Evolutionary conservation across 1,140 invertebrate genomes (phyloP), one percentile per base, ranked within the genome.

Genomic region (Aricia agestis): DNA sequence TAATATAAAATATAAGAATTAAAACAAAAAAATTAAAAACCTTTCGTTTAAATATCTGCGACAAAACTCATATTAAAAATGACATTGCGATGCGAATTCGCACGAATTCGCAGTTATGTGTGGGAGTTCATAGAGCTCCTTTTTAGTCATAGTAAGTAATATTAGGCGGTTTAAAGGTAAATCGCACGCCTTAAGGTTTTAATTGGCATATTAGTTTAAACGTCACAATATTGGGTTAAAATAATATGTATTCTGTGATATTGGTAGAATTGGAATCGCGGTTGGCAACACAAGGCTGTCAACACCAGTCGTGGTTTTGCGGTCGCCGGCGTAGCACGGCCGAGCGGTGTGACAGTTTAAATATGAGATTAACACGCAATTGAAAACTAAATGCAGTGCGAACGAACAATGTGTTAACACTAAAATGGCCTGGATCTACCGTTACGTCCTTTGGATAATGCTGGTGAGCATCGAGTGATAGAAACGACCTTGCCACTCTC

Each of bases 391-490:
- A 52, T 52, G 45, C 45, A 52, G 45, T 52, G 45, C 10, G 9
- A 52, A 52, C 45, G 11, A 15, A 52, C 45, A 11, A 52, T 52
- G 45, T 31, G 15, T 13, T 18, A 66, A 15, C 6, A 66, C 63
- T 68, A 59, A 70, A 66, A 82, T 82, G 81, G 81, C 81, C 73
- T 78, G 81, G 79, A 81, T 75, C 70, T 72, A 77, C 52, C 57
- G 74, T 58, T 80, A 69, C 65, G 63, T 79, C 67, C 66, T 82
- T 65, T 75, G 68, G 71, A 73, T 79, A 69, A 69, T 65, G 59
- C 58, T 77, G 76, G 81, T 82, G 73, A 71, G 81, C 79, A 72
- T 72, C 63, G 61, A 42, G 52, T 73, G 59, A 9, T 67, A 18
- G 17, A 41, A 52, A 2, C 13, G 13, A 52, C 45, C 45, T 52